Base-by-base conservation (phyloP, 2,113 vertebrate species). In the Eira barbara region DNA sequence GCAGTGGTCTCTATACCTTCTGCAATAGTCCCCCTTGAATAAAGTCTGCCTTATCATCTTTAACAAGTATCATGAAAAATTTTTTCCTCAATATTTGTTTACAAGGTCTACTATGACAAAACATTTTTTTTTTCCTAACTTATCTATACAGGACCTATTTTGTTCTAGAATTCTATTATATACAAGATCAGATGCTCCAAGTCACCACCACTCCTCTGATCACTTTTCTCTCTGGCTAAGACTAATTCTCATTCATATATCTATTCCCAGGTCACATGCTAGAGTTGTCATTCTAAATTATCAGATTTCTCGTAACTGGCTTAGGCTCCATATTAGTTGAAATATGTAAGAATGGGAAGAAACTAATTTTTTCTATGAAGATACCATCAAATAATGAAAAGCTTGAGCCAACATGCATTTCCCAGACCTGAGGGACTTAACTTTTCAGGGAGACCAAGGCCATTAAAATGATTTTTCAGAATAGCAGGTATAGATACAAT, bases 171-270 rank as follows among this genome's bases (percentile, higher is more conserved):
- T 71, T 59, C 61, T 85, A 79, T 69, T 25, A 74, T n/a, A 81
- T 73, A 88, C 21, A 73, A 87, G 71, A 92, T 79, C 21, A 87
- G 42, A 23, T 61, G 73, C 42, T 95, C 90, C 20, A 42, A 52
- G 49, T 52, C 61, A 71, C 39, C 21, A 73, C 10, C 39, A 36
- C 36, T 61, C 69, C 93, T 81, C 63, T 87, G 36, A 73, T 81
- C 63, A 63, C 63, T n/a, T 74, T 65, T 81, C 74, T 71, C 49
- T 94, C 73, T 61, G 55, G 25, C 34, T 57, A 21, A 29, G 23
- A 79, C 25, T 95, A 89, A 94, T 69, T 95, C 52, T 92, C 63
- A 73, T 52, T 74, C n/a, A 45, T 42, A 13, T 71, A 92, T 95
- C 63, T 80, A 80, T 27, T 71, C 27, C 39, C 27, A 86, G 76